These are phyloP conservation scores for Neotoxoptera formosana DNA, from an alignment of 1,140 invertebrate genomes.

Conservation along the genomic window DNA sequence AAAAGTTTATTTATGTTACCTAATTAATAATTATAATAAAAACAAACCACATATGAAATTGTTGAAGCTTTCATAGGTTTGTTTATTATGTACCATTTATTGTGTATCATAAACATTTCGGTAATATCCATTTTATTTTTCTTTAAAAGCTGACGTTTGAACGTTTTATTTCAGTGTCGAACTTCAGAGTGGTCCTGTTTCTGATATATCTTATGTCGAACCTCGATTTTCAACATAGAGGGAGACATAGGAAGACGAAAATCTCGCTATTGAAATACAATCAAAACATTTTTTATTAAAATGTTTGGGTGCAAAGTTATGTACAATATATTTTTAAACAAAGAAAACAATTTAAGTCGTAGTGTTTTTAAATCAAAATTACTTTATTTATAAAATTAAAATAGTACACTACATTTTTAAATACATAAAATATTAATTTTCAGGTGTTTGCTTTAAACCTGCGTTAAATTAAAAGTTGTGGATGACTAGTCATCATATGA, in stretches of 20 bases:
- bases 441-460: background rate
- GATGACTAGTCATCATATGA: background rate
- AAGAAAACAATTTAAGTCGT: background rate
- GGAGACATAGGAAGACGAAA: no score
- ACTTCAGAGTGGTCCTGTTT: no score
- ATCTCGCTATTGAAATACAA: background rate
- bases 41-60: no score
- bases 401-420: background rate
- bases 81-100: no score
- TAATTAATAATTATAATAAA: no score
- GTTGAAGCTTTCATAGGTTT: no score
- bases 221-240: no score
- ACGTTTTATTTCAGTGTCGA: no score
- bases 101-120: no score
- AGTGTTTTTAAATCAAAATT: background rate
- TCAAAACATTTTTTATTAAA: background rate
- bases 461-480: background rate
- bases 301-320: background rate
- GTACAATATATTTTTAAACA: background rate
- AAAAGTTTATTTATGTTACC: background rate
- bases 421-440: background rate
- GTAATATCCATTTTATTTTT: no score
- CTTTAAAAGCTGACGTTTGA: no score
- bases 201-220: no score
- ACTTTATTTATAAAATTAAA: background rate